phyloP scores from a whole-genome alignment of 2,888 invertebrate genomes.

The Tiliacea aurago region DNA sequence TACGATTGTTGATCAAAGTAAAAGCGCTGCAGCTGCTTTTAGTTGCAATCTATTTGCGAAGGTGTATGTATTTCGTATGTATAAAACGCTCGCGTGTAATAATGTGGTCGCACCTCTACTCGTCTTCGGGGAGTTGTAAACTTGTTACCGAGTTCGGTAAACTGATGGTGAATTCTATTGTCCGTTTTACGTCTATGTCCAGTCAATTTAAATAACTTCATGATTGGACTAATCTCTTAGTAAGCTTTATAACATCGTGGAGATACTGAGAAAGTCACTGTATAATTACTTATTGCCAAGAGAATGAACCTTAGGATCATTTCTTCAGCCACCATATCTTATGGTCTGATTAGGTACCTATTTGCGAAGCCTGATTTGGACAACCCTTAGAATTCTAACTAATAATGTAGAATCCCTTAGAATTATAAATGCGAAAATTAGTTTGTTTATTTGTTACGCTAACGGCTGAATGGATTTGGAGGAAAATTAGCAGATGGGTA shows the following conservation, averaged over 20 bases:
- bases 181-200: conserved; percentile 67
- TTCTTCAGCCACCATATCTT: too few species aligned
- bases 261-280: not conserved
- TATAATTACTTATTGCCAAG: not conserved
- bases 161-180: conserved; percentile 62
- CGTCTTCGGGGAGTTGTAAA: conserved; percentile 67
- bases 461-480: too few species aligned
- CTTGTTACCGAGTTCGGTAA: conserved; percentile 72
- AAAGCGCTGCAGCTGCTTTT: not conserved
- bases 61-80: too few species aligned
- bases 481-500: too few species aligned
- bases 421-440: too few species aligned
- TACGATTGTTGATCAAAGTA: not conserved
- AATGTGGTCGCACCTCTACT: conserved; percentile 19
- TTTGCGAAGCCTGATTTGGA: too few species aligned
- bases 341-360: too few species aligned
- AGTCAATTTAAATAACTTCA: conserved; percentile 52
- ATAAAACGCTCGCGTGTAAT: not conserved
- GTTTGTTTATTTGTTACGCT: too few species aligned
- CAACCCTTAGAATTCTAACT: too few species aligned
- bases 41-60: not conserved
- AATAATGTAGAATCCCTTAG: too few species aligned
- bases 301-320: too few species aligned
- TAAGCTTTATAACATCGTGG: not conserved
- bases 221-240: conserved; percentile 23